Evolutionary conservation across 2,113 vertebrate genomes (phyloP), one percentile per base, ranked within the genome.

Genomic region (Origma solitaria): DNA sequence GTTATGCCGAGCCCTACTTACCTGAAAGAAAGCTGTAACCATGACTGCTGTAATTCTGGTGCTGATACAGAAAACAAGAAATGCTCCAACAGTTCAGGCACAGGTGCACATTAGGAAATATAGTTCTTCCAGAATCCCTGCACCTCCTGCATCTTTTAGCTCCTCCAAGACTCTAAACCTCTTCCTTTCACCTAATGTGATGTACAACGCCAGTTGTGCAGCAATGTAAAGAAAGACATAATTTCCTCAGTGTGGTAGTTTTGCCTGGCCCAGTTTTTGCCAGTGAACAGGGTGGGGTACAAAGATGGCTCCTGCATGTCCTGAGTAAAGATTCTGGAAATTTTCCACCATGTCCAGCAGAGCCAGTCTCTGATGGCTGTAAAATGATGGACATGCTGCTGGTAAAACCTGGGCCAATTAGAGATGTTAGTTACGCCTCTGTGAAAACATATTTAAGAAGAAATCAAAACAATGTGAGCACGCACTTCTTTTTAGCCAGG

Each of bases 131-230:
- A 38, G 33, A 35, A 70, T 45, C 22, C 57, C 31, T 72, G 76
- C 27, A 37, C 4, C 9, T 65, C 56, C 27, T 50, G 6, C 30
- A 37, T 30, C 20, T 56, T 77, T 42, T 20, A n/a, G 9, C 4
- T n/a, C 17, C 22, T 24, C 27, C 61, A 30, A 25, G n/a, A 25
- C 12, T 33, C 50, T 18, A 56, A 75, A 56, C 4, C 19, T 42
- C 40, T 30, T 56, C 21, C 35, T 44, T 44, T 31, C 57, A 40
- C 5, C 35, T 23, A 49, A 25, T 4, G 33, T 28, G 18, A 35
- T 10, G 9, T 6, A 20, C 13, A 47, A 10, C 1, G 22, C 14
- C 30, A 19, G 51, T 4, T 0, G 1, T 1, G 9, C 1, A 2
- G 28, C 54, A 66, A 23, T 0, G 14, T 6, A 49, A 20, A 77